Percentiles rank a stretch among this genome's conserved stretches.
Conservation (phyloP, 2,113 vertebrate genomes). For the Rhinolophus sinicus region DNA sequence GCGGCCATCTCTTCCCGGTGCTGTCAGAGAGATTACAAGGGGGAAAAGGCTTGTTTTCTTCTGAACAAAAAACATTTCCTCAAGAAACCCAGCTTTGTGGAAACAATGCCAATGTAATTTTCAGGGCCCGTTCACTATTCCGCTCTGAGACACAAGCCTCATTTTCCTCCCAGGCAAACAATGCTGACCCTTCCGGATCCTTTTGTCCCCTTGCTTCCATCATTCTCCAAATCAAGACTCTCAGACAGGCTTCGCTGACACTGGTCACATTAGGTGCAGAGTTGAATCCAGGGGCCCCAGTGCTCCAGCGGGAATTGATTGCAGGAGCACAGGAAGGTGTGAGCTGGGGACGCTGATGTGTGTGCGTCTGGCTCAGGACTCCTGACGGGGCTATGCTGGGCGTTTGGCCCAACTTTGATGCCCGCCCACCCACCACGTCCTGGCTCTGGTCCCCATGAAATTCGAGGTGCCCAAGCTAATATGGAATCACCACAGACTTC, state of each 20-base stretch:
- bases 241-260: background rate
- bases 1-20: fast-evolving
- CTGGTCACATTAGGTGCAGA: background rate
- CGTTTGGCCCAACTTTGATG: fast-evolving
- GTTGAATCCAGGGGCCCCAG: background rate
- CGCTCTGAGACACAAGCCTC: background rate
- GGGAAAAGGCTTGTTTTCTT: background rate
- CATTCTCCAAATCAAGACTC: background rate
- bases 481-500: background rate
- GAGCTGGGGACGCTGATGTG: fast-evolving
- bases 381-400: fast-evolving
- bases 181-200: background rate
- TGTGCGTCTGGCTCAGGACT: fast-evolving
- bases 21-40: background rate
- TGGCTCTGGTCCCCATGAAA: background rate
- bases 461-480: fast-evolving
- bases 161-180: background rate
- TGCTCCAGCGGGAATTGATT: fast-evolving
- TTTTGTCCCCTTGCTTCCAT: background rate
- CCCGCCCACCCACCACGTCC: fast-evolving
- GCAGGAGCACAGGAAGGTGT: background rate
- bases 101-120: background rate
- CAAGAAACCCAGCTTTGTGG: background rate
- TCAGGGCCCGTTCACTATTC: background rate
- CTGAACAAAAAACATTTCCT: background rate